Percentiles rank a stretch among this genome's conserved stretches.
Evolutionary conservation across 2,888 invertebrate species (phyloP).

Genomic region (Ophion slaviceki): DNA sequence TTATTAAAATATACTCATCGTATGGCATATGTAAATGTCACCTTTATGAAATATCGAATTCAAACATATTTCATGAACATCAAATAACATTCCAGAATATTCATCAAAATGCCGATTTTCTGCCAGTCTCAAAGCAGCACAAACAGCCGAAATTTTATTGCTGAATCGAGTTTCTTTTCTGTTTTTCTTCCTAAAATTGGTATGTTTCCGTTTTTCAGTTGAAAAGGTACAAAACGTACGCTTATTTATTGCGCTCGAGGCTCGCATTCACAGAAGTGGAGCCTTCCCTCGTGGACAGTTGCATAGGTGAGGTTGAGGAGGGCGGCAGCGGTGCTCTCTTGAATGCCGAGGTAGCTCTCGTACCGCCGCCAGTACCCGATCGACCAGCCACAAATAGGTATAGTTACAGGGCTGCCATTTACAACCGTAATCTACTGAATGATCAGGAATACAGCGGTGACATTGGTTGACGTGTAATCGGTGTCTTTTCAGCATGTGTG

Average conservation of each 20-base stretch:
- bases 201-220: constrained; percentile 85
- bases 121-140: neutral
- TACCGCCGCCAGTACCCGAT: constrained; percentile 87
- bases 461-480: constrained; percentile 92
- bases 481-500: constrained; percentile 93
- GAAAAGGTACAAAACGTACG: constrained; percentile 93
- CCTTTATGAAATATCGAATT: too few species aligned
- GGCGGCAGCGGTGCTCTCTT: constrained; percentile 78
- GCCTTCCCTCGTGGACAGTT: constrained; percentile 85
- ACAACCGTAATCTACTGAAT: constrained; percentile 87
- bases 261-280: constrained; percentile 86
- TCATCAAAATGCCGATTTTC: neutral
- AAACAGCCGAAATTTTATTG: neutral
- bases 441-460: constrained; percentile 85
- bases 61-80: too few species aligned
- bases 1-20: too few species aligned
- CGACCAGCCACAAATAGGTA: constrained; percentile 88
- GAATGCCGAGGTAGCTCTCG: constrained; percentile 81
- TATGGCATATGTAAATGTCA: too few species aligned
- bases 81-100: neutral
- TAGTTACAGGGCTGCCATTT: constrained; percentile 89
- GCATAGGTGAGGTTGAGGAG: constrained; percentile 86
- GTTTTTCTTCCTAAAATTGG: neutral
- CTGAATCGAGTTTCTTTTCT: neutral
- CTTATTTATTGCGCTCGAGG: constrained; percentile 89